Conservation (phyloP, 2,797 vertebrate species). For the Cryptoprocta ferox region DNA sequence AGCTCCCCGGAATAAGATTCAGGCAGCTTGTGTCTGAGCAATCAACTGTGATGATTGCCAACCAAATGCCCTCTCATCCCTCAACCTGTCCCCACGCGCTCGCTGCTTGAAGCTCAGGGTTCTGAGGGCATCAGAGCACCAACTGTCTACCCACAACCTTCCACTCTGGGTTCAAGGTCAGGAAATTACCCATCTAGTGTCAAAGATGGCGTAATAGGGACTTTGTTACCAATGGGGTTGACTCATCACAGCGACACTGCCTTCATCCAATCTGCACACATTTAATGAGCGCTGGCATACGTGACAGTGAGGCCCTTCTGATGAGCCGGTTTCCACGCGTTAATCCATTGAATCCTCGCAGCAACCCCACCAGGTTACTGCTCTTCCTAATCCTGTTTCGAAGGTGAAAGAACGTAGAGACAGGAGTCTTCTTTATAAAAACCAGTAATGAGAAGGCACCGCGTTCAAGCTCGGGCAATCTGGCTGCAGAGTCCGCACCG, state of each 20-base stretch:
- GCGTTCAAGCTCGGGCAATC: neutral
- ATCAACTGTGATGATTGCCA: too few species aligned
- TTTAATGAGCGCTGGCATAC: neutral
- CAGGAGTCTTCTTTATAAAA: neutral
- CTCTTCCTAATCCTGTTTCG: neutral
- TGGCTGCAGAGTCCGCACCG: neutral
- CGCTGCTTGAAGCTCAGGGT: neutral
- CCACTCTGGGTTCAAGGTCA: neutral
- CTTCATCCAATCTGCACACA: neutral
- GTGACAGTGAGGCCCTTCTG: neutral
- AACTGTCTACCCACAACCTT: accelerated
- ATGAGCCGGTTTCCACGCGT: neutral
- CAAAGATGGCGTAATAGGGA: neutral
- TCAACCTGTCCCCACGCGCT: too few species aligned
- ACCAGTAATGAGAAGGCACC: neutral
- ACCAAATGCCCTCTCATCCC: accelerated
- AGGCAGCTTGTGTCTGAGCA: neutral
- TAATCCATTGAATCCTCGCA: neutral
- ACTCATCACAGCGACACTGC: neutral
- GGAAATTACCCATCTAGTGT: neutral
- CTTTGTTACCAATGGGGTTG: neutral
- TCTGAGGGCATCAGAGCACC: too few species aligned
- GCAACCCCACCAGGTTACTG: neutral
- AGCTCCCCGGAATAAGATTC: neutral
- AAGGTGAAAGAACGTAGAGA: neutral